These are phyloP conservation scores for Anoplolepis gracilipes DNA, from an alignment of 1,140 invertebrate genomes.

Conservation along the genomic window DNA sequence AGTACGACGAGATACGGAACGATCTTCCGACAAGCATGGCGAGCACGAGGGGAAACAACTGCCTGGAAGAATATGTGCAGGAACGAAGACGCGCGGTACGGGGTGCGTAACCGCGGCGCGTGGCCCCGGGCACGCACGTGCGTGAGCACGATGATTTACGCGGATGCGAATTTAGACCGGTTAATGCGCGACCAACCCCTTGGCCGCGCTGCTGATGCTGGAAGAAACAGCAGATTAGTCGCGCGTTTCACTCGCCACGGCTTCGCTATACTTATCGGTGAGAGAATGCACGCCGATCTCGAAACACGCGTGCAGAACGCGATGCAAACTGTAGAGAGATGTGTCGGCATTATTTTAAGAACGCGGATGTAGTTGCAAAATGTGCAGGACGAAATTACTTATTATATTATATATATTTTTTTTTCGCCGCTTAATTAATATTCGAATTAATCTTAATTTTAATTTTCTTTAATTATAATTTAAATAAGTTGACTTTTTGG, in stretches of 20 bases:
- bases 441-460: no score
- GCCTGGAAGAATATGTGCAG: background rate
- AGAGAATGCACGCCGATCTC: background rate
- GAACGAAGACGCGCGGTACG: background rate
- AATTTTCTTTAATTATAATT: no score
- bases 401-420: no score
- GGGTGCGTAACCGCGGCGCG: constrained; percentile 24
- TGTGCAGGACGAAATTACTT: constrained; percentile 15
- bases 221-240: constrained; percentile 39
- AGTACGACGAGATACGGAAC: background rate
- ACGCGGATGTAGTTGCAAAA: background rate
- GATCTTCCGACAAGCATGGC: constrained; percentile 17
- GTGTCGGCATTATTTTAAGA: no score
- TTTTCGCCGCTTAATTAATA: no score
- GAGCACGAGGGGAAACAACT: background rate
- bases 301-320: background rate
- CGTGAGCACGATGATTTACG: constrained; percentile 68
- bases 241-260: background rate
- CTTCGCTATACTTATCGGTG: constrained; percentile 29
- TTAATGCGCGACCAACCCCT: constrained; percentile 27
- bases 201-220: background rate
- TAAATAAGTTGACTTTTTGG: no score
- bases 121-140: constrained; percentile 63
- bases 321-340: background rate
- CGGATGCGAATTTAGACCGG: constrained; percentile 67